A percentile compares a stretch with the other conserved stretches of the same genome.
Conservation (phyloP, 2,888 invertebrate species). For the Cremastobaeus sp. region DNA sequence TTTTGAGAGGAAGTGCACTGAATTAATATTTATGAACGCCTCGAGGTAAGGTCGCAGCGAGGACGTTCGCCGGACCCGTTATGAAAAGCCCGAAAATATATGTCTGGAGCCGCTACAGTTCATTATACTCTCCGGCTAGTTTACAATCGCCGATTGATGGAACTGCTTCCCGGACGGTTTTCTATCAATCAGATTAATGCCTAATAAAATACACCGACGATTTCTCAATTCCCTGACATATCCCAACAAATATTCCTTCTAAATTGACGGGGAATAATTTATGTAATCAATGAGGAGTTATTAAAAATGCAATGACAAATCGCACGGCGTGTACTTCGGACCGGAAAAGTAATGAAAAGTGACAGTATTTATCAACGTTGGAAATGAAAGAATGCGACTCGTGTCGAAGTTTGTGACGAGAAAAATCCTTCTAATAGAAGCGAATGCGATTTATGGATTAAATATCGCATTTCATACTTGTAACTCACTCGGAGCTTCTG, state of each 20-base stretch:
- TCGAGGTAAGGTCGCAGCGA: conserved; percentile 68
- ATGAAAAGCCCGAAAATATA: conserved; percentile 52
- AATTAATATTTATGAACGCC: conserved; percentile 68
- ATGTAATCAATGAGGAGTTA: no score
- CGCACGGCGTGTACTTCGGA: no score
- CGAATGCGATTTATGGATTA: conserved; percentile 36
- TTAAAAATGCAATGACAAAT: background rate
- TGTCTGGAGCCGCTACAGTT: conserved; percentile 31
- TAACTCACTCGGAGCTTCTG: conserved; percentile 29
- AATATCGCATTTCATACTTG: conserved; percentile 37
- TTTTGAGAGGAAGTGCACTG: conserved; percentile 60
- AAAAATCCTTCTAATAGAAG: conserved; percentile 27
- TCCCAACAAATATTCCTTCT: no score
- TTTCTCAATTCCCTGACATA: no score
- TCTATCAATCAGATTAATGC: no score
- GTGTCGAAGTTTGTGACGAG: conserved; percentile 21
- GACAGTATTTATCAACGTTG: conserved; percentile 9
- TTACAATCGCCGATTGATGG: conserved; percentile 22
- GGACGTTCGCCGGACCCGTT: conserved; percentile 65
- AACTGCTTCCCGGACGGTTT: no score
- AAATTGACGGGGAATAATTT: no score
- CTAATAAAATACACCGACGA: no score
- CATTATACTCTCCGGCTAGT: conserved; percentile 37
- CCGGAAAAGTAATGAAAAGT: conserved; percentile 1
- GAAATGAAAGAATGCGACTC: conserved; percentile 20